Percentiles rank a stretch among this genome's conserved stretches.
Conservation (phyloP, 1,140 invertebrate genomes). For the Magallana ariakensis region DNA sequence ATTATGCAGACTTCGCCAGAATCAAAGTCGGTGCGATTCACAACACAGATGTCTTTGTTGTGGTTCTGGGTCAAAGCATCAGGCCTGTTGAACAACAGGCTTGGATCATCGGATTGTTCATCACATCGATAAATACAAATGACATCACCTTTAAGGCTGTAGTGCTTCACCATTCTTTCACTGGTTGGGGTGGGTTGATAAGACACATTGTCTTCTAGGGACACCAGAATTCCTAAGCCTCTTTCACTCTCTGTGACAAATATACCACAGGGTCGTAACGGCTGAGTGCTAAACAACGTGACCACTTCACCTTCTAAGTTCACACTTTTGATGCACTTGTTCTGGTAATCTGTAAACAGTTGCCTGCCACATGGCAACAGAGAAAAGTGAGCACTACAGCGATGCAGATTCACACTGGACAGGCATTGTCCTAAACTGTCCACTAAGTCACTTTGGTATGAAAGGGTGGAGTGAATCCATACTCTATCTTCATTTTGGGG, state of each 20-base stretch:
- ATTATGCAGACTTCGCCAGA: slow-evolving; percentile 2
- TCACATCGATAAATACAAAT: slow-evolving; percentile 15
- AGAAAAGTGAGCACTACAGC: slow-evolving; percentile 27
- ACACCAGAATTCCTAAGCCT: not conserved
- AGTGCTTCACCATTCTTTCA: slow-evolving; percentile 1
- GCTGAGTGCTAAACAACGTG: not conserved
- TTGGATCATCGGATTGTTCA: not conserved
- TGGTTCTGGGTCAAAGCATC: not conserved
- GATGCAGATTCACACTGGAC: not conserved
- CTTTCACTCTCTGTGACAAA: slow-evolving; percentile 10
- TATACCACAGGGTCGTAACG: slow-evolving; percentile 20
- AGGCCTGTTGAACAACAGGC: not conserved
- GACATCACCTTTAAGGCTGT: not conserved
- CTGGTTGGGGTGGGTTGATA: not conserved
- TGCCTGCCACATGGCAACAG: not conserved
- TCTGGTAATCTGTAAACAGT: slow-evolving; percentile 10
- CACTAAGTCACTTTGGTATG: slow-evolving; percentile 15
- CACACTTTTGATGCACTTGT: slow-evolving; percentile 8
- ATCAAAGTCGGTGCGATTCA: not conserved
- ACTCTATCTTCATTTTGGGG: slow-evolving; percentile 1
- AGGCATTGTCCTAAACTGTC: not conserved
- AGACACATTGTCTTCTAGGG: not conserved
- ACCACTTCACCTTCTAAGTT: not conserved
- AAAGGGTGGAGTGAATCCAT: not conserved
- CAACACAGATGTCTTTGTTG: slow-evolving; percentile 33